Percentiles rank a stretch among this genome's conserved stretches.
These are phyloP conservation scores for Cantharis lateralis DNA, from an alignment of 2,888 invertebrate genomes.

Conservation along the genomic window DNA sequence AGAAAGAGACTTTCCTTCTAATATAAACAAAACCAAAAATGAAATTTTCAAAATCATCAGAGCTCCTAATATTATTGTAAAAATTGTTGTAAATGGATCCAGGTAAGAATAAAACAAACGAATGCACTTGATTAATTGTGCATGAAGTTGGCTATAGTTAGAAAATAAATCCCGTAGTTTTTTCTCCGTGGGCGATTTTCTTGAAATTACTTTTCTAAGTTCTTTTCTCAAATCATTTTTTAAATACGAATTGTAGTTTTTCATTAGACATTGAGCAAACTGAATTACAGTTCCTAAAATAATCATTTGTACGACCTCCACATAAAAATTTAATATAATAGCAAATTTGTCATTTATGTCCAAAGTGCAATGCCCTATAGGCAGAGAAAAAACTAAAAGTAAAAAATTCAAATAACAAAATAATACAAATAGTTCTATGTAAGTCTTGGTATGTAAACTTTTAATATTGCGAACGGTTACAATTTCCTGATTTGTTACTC, in stretches of 20 bases:
- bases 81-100: background rate
- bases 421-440: background rate
- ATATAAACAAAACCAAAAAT: background rate
- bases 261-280: background rate
- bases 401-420: background rate
- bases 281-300: background rate
- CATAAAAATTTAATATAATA: background rate
- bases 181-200: background rate
- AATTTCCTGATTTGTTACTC: too few relatives aligned
- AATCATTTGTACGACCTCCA: background rate
- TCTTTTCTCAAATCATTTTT: background rate
- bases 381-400: background rate
- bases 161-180: background rate
- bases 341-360: background rate
- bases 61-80: background rate
- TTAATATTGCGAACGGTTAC: background rate
- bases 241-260: background rate
- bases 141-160: background rate
- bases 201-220: too few relatives aligned
- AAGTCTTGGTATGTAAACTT: background rate
- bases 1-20: background rate
- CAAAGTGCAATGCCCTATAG: background rate
- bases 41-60: background rate
- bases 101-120: background rate
- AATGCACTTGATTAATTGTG: background rate